Base-by-base conservation (phyloP, 2,797 vertebrate genomes). In the Scyliorhinus canicula region DNA sequence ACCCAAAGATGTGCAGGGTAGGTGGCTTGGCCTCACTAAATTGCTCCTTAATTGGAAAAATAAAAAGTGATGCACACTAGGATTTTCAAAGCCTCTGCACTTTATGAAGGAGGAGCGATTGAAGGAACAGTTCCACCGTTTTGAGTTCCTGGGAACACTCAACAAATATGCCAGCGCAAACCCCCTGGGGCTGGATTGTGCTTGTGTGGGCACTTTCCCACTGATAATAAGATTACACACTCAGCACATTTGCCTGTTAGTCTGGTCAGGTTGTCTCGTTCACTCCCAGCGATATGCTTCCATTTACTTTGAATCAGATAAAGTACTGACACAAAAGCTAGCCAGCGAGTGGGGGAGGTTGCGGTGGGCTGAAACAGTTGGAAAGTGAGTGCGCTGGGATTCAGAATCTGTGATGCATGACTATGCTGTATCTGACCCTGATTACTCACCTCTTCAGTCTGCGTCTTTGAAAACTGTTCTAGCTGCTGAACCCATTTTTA, bases 201-300 rank as follows among this genome's bases (percentile, higher is more conserved):
- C 35, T 90, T 88, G 85, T 88, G 50, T 90, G 86, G 55, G 35
- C 86, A 90, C 52, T n/a, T 90, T 90, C 55, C 5, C 52, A 88
- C 31, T 57, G 85, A 57, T n/a, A 60, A 60, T 60, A 16, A 60
- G 86, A 90, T 90, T 90, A 16, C 35, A 90, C 55, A 60, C 31
- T 60, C 31, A 90, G 55, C 86, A 90, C 16, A 21, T 21, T 35
- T 57, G 35, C 35, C 28, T 40, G 21, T 90, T 60, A n/a, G 16
- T 90, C 86, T 63, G 55, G 31, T 90, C 55, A 63, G 57, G 63
- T n/a, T 60, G 55, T 40, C 86, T 90, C 86, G 35, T 90, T 52
- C 55, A 82, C 44, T 82, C 79, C 24, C 44, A 60, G 57, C 35
- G 57, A 90, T 63, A 21, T 90, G 57, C 35, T 90, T 60, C 55